A percentile compares a stretch with the other conserved stretches of the same genome.
These are phyloP conservation scores for Ctenomys sociabilis DNA, from an alignment of 2,113 vertebrate species.

Conservation along the genomic window DNA sequence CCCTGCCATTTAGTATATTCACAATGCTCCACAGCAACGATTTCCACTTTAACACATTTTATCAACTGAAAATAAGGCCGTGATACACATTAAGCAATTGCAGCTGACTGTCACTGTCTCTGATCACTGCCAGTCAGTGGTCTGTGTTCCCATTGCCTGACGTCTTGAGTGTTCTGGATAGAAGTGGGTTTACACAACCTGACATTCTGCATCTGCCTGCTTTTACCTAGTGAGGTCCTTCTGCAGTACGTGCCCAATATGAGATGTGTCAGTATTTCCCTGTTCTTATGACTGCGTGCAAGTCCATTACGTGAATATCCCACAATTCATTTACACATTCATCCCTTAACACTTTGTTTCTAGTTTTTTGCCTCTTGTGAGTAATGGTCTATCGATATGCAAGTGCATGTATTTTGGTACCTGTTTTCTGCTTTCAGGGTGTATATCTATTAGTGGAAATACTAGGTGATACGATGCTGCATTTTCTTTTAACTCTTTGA, in stretches of 20 bases:
- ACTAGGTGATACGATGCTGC: background rate
- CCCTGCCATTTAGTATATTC: background rate
- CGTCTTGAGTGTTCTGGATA: background rate
- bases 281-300: background rate
- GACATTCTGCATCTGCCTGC: background rate
- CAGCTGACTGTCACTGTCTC: fast-evolving
- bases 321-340: background rate
- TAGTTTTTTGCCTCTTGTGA: background rate
- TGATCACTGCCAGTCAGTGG: background rate
- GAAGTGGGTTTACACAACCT: background rate
- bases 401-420: background rate
- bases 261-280: background rate
- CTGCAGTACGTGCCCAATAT: background rate
- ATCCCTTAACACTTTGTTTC: background rate
- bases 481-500: background rate
- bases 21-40: background rate
- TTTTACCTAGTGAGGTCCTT: background rate
- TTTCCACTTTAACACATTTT: background rate
- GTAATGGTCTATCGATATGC: background rate
- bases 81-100: fast-evolving
- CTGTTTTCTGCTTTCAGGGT: background rate
- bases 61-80: background rate
- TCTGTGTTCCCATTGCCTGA: background rate
- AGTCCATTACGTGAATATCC: background rate
- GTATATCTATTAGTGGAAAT: background rate